Evolutionary conservation across 2,113 vertebrate genomes (phyloP).

Genomic region (Xenus cinereus): DNA sequence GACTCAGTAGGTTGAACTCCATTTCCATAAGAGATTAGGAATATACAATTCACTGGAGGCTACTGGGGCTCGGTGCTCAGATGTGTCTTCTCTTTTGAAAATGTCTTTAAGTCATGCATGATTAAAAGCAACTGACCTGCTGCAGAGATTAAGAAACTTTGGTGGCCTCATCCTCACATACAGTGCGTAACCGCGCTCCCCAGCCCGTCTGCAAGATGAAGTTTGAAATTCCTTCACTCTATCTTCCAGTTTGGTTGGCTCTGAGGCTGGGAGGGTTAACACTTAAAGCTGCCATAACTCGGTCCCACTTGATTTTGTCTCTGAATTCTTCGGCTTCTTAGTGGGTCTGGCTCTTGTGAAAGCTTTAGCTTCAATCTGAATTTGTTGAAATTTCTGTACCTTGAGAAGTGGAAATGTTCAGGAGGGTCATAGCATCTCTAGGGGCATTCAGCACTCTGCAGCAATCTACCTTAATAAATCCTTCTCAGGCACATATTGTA

Average conservation of each 20-base stretch:
- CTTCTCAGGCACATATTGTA: not conserved
- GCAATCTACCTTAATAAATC: not conserved
- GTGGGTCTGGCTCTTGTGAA: not conserved
- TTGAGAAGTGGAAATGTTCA: not conserved
- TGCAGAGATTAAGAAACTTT: not conserved
- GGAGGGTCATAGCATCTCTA: not conserved
- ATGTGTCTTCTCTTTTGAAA: not conserved
- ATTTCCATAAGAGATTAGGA: not conserved
- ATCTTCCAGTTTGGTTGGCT: not conserved
- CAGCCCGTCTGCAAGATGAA: not conserved
- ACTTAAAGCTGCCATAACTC: not conserved
- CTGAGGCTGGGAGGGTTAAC: not conserved
- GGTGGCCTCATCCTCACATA: not conserved
- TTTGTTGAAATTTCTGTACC: not conserved
- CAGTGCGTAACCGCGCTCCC: fast-evolving
- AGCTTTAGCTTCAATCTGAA: not conserved
- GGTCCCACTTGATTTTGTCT: not conserved
- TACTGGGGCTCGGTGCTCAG: not conserved
- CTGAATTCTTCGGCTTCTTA: not conserved
- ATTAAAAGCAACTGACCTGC: not conserved
- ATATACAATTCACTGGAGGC: not conserved
- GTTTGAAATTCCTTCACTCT: not conserved
- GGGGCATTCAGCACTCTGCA: not conserved
- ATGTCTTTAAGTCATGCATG: not conserved
- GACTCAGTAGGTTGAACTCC: not conserved